phyloP scores from a whole-genome alignment of 2,888 invertebrate genomes.

The Zaprionus lineosus region DNA sequence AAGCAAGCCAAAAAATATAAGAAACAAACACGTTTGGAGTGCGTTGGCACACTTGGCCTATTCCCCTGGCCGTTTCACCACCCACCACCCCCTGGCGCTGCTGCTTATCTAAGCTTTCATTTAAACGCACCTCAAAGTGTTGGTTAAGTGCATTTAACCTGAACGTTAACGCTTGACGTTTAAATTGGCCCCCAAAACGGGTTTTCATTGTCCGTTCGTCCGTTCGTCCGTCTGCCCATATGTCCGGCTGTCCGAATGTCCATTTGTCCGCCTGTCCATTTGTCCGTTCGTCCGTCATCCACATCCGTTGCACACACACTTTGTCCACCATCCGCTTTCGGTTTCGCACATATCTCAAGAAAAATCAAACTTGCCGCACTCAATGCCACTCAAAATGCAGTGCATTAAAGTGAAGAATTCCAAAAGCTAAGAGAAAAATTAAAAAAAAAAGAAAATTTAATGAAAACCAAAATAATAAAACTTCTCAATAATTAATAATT shows the following conservation, averaged over 20 bases:
- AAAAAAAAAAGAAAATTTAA: constrained; percentile 27
- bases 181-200: constrained; percentile 67
- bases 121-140: constrained; percentile 76
- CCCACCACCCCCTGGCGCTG: constrained; percentile 8
- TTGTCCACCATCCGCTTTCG: too few species aligned
- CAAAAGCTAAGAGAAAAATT: too few species aligned
- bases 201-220: constrained; percentile 54
- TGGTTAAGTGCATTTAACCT: constrained; percentile 78
- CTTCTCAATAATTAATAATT: constrained; percentile 65
- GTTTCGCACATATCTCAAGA: too few species aligned
- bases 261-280: constrained; percentile 36
- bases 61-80: constrained; percentile 1
- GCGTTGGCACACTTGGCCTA: constrained; percentile 54
- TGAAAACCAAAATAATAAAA: too few species aligned
- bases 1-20: background rate
- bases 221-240: constrained; percentile 11
- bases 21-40: constrained; percentile 57
- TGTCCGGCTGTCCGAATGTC: background rate
- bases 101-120: constrained; percentile 66
- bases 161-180: constrained; percentile 75
- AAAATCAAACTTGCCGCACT: too few species aligned
- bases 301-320: too few species aligned
- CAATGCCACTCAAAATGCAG: too few species aligned
- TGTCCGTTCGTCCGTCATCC: constrained; percentile 1
- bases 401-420: too few species aligned